Percentiles rank a stretch among this genome's conserved stretches.
These are phyloP conservation scores for Notamacropus eugenii DNA, from an alignment of 2,797 vertebrate genomes.

Conservation along the genomic window DNA sequence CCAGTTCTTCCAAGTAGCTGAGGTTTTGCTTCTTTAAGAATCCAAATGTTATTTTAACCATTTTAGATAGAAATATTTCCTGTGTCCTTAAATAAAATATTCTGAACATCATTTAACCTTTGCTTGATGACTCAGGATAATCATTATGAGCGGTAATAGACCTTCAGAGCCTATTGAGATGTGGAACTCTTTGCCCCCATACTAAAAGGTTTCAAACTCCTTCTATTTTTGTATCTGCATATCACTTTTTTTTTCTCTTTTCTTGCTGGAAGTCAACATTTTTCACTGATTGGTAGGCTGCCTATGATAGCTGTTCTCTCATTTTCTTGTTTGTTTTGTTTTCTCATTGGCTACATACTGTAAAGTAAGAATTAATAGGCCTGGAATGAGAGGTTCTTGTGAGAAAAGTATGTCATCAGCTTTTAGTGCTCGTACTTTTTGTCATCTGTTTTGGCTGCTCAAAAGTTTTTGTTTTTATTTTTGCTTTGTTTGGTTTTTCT, in stretches of 20 bases:
- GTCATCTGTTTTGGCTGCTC: background rate
- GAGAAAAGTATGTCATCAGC: background rate
- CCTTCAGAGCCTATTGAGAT: background rate
- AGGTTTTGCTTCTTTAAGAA: background rate
- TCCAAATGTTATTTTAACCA: background rate
- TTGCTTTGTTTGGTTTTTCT: background rate
- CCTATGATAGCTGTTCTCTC: background rate
- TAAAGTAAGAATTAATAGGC: background rate
- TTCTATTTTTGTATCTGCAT: background rate
- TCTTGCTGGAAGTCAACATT: background rate
- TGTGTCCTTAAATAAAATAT: background rate
- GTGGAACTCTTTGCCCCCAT: background rate
- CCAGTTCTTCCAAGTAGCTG: background rate
- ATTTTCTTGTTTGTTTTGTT: background rate
- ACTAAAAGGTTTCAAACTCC: background rate
- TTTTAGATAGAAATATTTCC: background rate
- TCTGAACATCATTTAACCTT: background rate
- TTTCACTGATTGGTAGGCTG: background rate
- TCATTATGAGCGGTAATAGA: background rate
- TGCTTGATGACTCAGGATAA: background rate
- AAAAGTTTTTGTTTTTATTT: background rate
- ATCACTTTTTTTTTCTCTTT: background rate
- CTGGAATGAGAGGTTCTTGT: background rate
- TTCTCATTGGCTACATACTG: background rate
- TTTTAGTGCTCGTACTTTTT: background rate